A percentile compares a stretch with the other conserved stretches of the same genome.
Evolutionary conservation across 2,113 vertebrate genomes (phyloP).

Genomic region (Equus przewalskii): DNA sequence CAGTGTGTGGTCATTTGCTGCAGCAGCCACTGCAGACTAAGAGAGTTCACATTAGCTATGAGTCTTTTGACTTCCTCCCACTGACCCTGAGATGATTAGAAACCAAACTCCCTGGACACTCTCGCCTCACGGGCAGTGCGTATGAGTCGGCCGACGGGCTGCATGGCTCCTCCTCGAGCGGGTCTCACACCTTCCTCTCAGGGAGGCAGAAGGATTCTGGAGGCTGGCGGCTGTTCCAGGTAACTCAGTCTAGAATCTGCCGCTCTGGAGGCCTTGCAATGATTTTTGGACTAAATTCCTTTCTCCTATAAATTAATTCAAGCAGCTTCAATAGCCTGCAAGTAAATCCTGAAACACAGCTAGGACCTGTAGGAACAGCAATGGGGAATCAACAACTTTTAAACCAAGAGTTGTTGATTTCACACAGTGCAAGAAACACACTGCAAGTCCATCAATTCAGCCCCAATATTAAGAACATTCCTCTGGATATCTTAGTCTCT

Average conservation of each 20-base stretch:
- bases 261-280: too few species aligned
- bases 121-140: not conserved
- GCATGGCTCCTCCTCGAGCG: not conserved
- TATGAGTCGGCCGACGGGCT: too few species aligned
- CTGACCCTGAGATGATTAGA: not conserved
- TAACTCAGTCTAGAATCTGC: not conserved
- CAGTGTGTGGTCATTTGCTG: not conserved
- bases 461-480: not conserved
- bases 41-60: not conserved
- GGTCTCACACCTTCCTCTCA: not conserved
- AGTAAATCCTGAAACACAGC: not conserved
- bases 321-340: not conserved
- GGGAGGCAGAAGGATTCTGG: not conserved
- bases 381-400: not conserved
- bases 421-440: not conserved
- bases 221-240: not conserved
- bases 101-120: not conserved
- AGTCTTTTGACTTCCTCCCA: not conserved
- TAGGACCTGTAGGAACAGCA: not conserved
- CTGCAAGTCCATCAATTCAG: not conserved
- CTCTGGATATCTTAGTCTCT: not conserved
- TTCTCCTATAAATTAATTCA: not conserved
- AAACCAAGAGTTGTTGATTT: not conserved
- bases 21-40: not conserved
- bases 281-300: not conserved